Evolutionary conservation across 2,888 invertebrate genomes (phyloP).

Genomic region (Plagodis dolabraria): DNA sequence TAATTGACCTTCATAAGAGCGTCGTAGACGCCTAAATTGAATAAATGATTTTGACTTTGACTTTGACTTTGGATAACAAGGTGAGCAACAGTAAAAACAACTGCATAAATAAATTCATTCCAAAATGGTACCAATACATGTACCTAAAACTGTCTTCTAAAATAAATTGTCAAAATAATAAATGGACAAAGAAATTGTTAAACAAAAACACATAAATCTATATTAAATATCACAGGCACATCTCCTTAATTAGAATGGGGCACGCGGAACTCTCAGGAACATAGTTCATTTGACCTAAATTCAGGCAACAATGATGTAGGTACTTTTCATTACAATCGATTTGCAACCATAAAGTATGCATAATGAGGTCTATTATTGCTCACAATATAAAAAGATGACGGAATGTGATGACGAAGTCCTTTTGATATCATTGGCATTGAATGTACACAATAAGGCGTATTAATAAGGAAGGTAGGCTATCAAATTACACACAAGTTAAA

Average conservation of each 20-base stretch:
- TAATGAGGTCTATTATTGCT: not conserved
- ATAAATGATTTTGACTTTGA: no score
- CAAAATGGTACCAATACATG: no score
- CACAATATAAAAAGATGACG: not conserved
- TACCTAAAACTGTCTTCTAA: no score
- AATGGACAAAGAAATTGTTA: not conserved
- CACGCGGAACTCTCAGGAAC: slow-evolving; percentile 40
- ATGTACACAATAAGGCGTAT: no score
- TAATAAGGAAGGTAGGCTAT: no score
- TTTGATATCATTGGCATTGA: no score
- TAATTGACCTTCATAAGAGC: no score
- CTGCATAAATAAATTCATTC: no score
- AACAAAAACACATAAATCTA: slow-evolving; percentile 32
- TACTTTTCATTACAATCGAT: not conserved
- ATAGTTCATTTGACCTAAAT: not conserved
- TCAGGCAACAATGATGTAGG: not conserved
- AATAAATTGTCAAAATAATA: not conserved
- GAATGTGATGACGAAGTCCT: not conserved
- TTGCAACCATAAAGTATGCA: not conserved
- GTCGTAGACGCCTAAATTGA: no score
- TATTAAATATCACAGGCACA: slow-evolving; percentile 23
- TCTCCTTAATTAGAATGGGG: slow-evolving; percentile 49
- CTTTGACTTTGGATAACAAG: no score
- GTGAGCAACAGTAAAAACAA: no score
- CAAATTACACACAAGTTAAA: no score